phyloP scores from a whole-genome alignment of 2,113 vertebrate species.

The Lepus europaeus region DNA sequence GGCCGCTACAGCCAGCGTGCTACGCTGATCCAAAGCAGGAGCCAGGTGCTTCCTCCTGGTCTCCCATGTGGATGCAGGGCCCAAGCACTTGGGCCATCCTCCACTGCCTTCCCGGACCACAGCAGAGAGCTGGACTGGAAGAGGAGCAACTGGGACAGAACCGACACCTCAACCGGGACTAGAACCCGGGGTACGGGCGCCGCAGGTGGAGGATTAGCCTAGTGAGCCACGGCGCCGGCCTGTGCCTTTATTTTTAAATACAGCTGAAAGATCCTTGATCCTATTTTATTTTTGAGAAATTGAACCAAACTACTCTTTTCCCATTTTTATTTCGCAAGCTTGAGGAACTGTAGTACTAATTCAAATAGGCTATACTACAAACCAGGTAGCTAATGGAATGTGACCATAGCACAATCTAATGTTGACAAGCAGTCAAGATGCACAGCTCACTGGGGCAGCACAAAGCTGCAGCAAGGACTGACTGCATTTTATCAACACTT shows the following conservation, averaged over 20 bases:
- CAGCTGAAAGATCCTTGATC: neutral
- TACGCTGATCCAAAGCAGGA: too few relatives aligned
- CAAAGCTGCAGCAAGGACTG: neutral
- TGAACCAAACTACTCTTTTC: conserved; percentile 54
- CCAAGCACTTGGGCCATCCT: too few relatives aligned
- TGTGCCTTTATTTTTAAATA: conserved; percentile 43
- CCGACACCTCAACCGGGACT: too few relatives aligned
- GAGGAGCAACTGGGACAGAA: too few relatives aligned
- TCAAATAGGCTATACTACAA: conserved; percentile 32
- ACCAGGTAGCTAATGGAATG: conserved; percentile 61
- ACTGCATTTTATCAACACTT: neutral
- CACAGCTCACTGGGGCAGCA: conserved; percentile 16
- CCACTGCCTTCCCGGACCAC: too few relatives aligned
- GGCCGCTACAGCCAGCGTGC: too few relatives aligned
- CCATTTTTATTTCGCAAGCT: conserved; percentile 54
- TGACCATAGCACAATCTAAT: conserved; percentile 9
- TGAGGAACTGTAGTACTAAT: conserved; percentile 48
- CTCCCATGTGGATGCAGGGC: too few relatives aligned
- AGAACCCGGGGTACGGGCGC: too few relatives aligned
- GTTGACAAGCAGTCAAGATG: neutral
- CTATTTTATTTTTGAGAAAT: conserved; percentile 68
- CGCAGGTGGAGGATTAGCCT: too few relatives aligned
- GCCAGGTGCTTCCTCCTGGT: too few relatives aligned
- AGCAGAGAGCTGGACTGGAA: too few relatives aligned
- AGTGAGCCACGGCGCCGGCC: too few relatives aligned